Percentiles rank a stretch among this genome's conserved stretches.
phyloP scores from a whole-genome alignment of 2,113 vertebrate genomes.

The Anser cygnoides region DNA sequence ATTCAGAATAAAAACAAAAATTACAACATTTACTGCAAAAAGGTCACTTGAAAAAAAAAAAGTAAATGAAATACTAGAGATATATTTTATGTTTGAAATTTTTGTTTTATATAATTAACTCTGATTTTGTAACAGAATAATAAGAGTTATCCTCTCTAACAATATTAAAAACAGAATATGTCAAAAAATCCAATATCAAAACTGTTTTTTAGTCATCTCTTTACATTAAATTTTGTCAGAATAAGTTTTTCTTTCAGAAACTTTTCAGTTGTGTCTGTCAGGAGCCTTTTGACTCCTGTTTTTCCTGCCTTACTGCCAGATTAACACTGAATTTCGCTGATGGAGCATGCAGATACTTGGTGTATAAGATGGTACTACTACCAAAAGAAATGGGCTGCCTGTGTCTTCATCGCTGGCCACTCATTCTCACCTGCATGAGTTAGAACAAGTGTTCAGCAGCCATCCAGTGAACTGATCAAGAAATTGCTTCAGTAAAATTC shows the following conservation, averaged over 20 bases:
- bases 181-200: not conserved
- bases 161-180: not conserved
- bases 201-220: not conserved
- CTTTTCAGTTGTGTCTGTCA: not conserved
- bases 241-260: not conserved
- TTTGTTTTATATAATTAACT: not conserved
- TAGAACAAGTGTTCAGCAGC: not conserved
- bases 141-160: not conserved
- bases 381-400: not conserved
- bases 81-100: not conserved
- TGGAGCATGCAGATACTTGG: not conserved
- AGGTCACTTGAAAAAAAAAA: not conserved
- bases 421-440: not conserved
- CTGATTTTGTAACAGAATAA: not conserved
- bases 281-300: not conserved
- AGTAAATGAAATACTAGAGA: not conserved
- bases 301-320: not conserved
- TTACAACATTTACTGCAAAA: not conserved
- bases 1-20: not conserved
- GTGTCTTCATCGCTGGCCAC: not conserved
- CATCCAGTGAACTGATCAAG: not conserved
- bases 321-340: not conserved
- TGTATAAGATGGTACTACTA: not conserved
- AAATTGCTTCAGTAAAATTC: not conserved
- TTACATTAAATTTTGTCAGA: not conserved